Conservation (phyloP, 2,797 vertebrate genomes). For the Sternarchorhynchus goeldii region DNA sequence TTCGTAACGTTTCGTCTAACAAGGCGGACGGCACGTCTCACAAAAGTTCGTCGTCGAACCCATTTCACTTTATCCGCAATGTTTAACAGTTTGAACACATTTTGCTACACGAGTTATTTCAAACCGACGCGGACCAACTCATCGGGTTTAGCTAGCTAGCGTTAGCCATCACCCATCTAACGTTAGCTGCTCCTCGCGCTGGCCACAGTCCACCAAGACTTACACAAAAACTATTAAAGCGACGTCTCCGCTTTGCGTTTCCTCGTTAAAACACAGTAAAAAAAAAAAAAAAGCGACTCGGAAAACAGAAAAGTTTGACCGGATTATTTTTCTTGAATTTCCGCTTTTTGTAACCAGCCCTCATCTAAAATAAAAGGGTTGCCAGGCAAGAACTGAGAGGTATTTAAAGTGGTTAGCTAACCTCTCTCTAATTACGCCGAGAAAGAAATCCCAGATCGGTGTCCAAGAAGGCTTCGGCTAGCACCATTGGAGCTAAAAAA, state of each 20-base stretch:
- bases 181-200: constrained; percentile 46
- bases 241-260: too few species aligned
- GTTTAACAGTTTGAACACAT: too few species aligned
- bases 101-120: too few species aligned
- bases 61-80: too few species aligned
- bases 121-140: not conserved
- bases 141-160: not conserved
- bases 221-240: constrained; percentile 22
- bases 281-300: too few species aligned
- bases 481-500: too few species aligned
- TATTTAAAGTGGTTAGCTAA: constrained; percentile 51
- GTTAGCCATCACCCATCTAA: not conserved
- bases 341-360: too few species aligned
- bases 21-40: not conserved
- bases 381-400: constrained; percentile 22
- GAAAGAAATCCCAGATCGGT: constrained; percentile 39
- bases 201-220: constrained; percentile 45
- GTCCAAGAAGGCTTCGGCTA: not conserved
- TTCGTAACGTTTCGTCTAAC: not conserved
- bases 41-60: not conserved
- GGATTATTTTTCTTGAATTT: too few species aligned
- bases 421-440: constrained; percentile 19
- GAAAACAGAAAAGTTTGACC: too few species aligned
- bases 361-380: not conserved
- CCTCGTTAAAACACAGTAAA: too few species aligned